These are phyloP conservation scores for Dicerorhinus sumatrensis DNA, from an alignment of 2,113 vertebrate genomes.

Conservation along the genomic window DNA sequence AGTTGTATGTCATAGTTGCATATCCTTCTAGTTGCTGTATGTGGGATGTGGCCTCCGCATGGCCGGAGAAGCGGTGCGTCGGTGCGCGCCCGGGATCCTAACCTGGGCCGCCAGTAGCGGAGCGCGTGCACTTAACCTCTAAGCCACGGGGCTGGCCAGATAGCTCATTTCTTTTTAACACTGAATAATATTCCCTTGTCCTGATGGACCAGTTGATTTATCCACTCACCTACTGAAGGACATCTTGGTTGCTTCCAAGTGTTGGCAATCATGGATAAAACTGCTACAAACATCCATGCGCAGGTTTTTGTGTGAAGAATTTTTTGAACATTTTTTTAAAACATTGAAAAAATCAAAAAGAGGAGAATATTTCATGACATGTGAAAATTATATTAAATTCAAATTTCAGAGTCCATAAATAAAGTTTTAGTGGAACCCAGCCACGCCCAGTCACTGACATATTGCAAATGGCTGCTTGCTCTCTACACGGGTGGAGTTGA, in stretches of 20 bases:
- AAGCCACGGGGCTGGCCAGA: no score
- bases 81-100: no score
- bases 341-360: background rate
- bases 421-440: background rate
- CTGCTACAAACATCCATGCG: rapidly evolving
- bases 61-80: no score
- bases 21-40: no score
- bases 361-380: background rate
- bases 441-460: rapidly evolving
- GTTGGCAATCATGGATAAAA: background rate
- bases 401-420: background rate
- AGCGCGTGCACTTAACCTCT: no score
- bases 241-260: background rate
- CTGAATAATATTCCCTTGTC: background rate
- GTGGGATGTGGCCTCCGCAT: no score
- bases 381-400: background rate
- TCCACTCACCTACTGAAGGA: background rate
- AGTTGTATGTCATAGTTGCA: no score
- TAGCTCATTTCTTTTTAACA: background rate
- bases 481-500: background rate
- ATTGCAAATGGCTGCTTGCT: rapidly evolving
- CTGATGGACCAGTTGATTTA: rapidly evolving
- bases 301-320: background rate
- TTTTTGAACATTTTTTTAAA: background rate
- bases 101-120: no score